Conservation (phyloP, 2,113 vertebrate genomes). For the Galbula dea region DNA sequence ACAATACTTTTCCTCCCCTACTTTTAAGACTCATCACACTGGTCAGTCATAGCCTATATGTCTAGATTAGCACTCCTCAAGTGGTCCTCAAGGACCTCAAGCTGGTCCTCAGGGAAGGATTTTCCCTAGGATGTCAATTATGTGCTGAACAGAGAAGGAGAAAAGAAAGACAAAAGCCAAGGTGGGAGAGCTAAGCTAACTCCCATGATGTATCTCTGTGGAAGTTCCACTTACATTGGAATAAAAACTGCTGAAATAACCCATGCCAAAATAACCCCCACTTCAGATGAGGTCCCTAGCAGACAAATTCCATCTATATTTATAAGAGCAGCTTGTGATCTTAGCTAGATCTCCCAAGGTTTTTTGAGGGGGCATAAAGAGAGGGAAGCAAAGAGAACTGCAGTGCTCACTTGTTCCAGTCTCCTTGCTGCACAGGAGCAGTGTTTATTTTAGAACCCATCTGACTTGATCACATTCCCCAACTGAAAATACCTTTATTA, state of each 20-base stretch:
- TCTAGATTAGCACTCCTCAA: not conserved
- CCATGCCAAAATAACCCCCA: not conserved
- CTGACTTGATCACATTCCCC: not conserved
- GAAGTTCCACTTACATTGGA: not conserved
- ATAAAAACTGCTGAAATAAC: not conserved
- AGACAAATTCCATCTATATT: slow-evolving; percentile 9
- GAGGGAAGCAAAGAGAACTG: not conserved
- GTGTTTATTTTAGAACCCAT: not conserved
- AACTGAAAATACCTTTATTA: slow-evolving; percentile 10
- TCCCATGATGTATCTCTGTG: not conserved
- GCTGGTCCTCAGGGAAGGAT: not conserved
- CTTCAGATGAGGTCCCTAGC: not conserved
- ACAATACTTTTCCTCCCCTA: rapidly evolving
- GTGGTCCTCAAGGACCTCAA: not conserved
- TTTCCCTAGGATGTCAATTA: not conserved
- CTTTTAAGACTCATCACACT: not conserved
- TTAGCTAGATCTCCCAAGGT: not conserved
- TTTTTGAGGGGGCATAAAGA: not conserved
- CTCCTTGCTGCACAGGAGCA: not conserved
- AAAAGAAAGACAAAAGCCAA: not conserved
- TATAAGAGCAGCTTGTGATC: not conserved
- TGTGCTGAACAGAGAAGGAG: not conserved
- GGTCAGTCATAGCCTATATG: not conserved
- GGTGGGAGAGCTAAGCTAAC: not conserved
- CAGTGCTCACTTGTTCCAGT: not conserved